Base-by-base conservation (phyloP, 2,113 vertebrate genomes). In the Aramus guarauna region DNA sequence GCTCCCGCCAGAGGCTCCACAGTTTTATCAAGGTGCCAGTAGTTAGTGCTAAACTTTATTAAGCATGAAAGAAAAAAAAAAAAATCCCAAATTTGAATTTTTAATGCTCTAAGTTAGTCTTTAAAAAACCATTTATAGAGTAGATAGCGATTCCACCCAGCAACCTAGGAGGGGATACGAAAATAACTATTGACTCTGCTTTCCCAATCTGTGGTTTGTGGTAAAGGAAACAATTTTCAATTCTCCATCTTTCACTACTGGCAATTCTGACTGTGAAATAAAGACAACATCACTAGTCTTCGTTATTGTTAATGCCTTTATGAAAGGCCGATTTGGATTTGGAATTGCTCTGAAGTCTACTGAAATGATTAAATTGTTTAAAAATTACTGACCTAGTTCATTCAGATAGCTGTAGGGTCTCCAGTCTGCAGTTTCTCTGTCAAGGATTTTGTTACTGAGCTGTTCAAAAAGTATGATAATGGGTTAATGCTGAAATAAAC, bases 341-440 rank as follows among this genome's bases (percentile, higher is more conserved):
- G 86, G 86, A 63, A 62, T 80, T 39, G 45, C 73, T 95, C 78
- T 90, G 17, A 85, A 79, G 69, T 69, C 78, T 88, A 94, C 93
- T 88, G 19, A 87, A 91, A 80, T 56, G 74, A 96, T 97, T 68
- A 91, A 95, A 95, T 78, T 50, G 93, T 86, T 92, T 82, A 96
- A 96, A 94, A 95, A 84, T 97, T 96, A 99, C 99, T 99, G 95
- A 99, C 99, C 99, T 97, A 99, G 98, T 97, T 99, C 99, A 96
- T 98, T 99, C 97, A 99, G 98, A 98, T 98, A 99, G 98, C 98
- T 99, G 98, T 99, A 99, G 76, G 98, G 98, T 97, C 99, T 99
- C 99, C 99, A 99, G 94, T 99, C 99, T 95, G 98, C 97, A 94
- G 98, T 98, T 80, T 98, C 99, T 98, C 98, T 98, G 97, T 98